A percentile compares a stretch with the other conserved stretches of the same genome.
phyloP scores from a whole-genome alignment of 1,140 invertebrate genomes.

The Drosophila baimaii region DNA sequence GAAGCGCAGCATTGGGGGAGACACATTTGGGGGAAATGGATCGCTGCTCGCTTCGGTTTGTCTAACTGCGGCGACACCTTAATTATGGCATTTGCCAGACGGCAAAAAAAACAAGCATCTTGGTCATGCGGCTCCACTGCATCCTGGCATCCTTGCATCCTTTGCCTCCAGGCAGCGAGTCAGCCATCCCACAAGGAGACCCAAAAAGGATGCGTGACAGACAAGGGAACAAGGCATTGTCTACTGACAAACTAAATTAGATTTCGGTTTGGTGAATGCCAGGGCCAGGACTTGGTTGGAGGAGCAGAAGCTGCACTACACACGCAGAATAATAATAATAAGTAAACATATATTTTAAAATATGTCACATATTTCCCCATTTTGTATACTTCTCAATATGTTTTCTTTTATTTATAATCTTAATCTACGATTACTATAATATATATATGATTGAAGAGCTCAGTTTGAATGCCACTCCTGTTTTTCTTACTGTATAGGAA shows the following conservation, averaged over 20 bases:
- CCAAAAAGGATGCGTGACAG: conserved; percentile 46
- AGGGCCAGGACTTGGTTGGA: conserved; percentile 10
- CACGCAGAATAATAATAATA: neutral
- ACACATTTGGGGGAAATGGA: conserved; percentile 28
- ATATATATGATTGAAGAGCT: no score
- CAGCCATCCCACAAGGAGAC: conserved; percentile 12
- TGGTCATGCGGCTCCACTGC: conserved; percentile 14
- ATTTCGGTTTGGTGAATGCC: conserved; percentile 71
- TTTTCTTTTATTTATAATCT: no score
- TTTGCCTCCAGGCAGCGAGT: neutral
- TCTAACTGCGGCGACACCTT: conserved; percentile 59
- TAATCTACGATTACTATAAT: no score
- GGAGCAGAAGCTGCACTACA: neutral
- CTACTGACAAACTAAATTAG: conserved; percentile 74
- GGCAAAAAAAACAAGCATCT: neutral
- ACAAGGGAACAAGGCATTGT: conserved; percentile 42
- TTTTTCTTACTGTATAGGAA: no score
- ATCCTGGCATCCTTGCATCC: conserved; percentile 6
- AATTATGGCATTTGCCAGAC: conserved; percentile 67
- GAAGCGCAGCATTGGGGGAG: neutral
- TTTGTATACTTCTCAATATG: no score
- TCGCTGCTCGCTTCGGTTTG: conserved; percentile 32
- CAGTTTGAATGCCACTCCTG: no score
- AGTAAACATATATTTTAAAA: no score
- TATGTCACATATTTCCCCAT: no score